A percentile compares a stretch with the other conserved stretches of the same genome.
Evolutionary conservation across 2,797 vertebrate genomes (phyloP).

Genomic region (Malacoctenus gilli): DNA sequence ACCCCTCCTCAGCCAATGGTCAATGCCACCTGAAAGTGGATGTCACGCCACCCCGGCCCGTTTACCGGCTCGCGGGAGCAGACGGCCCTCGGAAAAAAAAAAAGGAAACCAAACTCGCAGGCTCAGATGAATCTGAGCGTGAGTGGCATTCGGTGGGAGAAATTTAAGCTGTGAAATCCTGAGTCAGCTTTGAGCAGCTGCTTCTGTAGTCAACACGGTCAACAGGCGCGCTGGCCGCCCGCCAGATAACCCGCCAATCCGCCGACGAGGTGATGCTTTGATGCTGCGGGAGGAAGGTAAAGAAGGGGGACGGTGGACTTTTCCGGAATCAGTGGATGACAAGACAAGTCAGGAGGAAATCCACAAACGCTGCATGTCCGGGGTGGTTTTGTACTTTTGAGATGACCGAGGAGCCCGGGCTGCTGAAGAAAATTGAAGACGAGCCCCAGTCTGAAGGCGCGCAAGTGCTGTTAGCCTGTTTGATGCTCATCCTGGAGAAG

Average conservation of each 20-base stretch:
- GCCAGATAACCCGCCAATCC: constrained; percentile 55
- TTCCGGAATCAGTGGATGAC: constrained; percentile 27
- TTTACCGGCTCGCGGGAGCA: constrained; percentile 24
- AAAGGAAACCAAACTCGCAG: constrained; percentile 14
- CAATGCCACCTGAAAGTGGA: constrained; percentile 48
- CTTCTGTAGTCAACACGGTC: constrained; percentile 64
- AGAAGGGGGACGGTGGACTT: constrained; percentile 18
- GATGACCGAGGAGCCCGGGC: background rate
- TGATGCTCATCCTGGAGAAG: too few relatives aligned
- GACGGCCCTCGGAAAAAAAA: constrained; percentile 32
- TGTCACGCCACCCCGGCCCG: constrained; percentile 45
- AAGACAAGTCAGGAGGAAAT: constrained; percentile 28
- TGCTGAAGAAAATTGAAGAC: constrained; percentile 15
- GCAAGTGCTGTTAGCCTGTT: too few relatives aligned
- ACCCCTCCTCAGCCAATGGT: constrained; percentile 50
- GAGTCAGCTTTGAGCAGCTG: constrained; percentile 71
- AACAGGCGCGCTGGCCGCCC: constrained; percentile 46
- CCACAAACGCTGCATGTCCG: constrained; percentile 32
- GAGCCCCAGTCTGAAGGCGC: background rate
- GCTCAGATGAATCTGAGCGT: constrained; percentile 43
- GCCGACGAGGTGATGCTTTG: constrained; percentile 38
- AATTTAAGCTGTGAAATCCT: constrained; percentile 65
- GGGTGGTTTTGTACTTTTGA: constrained; percentile 14
- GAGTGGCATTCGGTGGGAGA: constrained; percentile 50
- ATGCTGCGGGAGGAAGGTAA: constrained; percentile 24